Conservation (phyloP, 2,888 invertebrate genomes). For the Noctua pronuba region DNA sequence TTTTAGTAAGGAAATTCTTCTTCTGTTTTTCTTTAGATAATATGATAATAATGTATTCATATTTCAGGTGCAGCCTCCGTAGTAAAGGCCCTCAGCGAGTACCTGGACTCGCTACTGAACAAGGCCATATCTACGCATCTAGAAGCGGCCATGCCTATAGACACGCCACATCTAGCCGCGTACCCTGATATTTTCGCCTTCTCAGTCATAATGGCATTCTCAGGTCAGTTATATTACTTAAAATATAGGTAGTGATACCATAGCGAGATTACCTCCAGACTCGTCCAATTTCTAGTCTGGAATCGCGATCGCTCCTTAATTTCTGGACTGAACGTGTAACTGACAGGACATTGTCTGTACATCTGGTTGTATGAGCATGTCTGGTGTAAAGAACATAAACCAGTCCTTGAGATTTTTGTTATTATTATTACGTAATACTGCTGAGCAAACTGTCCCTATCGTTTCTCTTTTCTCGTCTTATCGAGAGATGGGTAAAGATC, state of each 20-base stretch:
- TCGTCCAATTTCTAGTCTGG: not conserved
- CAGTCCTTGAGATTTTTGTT: not conserved
- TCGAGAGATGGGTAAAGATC: not conserved
- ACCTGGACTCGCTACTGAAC: slow-evolving; percentile 93
- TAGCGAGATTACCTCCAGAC: not conserved
- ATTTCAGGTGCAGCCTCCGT: slow-evolving; percentile 94
- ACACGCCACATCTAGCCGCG: slow-evolving; percentile 91
- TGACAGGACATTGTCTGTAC: not conserved
- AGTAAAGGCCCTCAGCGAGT: slow-evolving; percentile 95
- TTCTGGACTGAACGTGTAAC: not conserved
- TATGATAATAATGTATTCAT: not conserved
- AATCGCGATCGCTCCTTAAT: not conserved
- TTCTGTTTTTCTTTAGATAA: not conserved
- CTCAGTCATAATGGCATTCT: slow-evolving; percentile 92
- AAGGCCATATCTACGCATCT: slow-evolving; percentile 92
- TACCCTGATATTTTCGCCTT: slow-evolving; percentile 95
- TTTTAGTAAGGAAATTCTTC: not conserved
- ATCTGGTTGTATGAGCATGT: not conserved
- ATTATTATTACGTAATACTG: not conserved
- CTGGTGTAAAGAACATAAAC: not conserved
- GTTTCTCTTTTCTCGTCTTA: too few relatives aligned
- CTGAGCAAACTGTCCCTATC: not conserved
- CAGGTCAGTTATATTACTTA: slow-evolving; percentile 84
- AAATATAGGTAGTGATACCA: not conserved
- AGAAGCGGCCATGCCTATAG: slow-evolving; percentile 91